A percentile compares a stretch with the other conserved stretches of the same genome.
Conservation (phyloP, 2,888 invertebrate species). For the Pseudanteris insignis region DNA sequence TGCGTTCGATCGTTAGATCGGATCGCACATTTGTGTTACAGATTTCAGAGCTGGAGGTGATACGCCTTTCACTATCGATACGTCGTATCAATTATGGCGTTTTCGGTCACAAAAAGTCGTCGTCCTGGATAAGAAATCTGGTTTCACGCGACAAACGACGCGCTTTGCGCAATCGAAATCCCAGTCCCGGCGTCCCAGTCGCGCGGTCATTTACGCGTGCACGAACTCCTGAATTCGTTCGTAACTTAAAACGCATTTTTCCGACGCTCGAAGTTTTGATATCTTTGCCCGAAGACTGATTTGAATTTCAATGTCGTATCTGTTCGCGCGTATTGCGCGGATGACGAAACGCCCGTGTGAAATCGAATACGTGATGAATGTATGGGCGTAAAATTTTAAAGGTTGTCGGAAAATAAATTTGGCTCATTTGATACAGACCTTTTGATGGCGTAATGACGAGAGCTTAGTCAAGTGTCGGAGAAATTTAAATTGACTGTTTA, state of each 20-base stretch:
- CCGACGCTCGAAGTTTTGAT: background rate
- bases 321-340: conserved; percentile 17
- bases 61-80: conserved; percentile 26
- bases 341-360: conserved; percentile 13
- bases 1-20: conserved; percentile 2
- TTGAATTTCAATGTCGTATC: conserved; percentile 35
- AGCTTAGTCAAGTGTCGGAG: no score
- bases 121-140: conserved; percentile 31
- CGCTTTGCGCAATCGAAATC: conserved; percentile 20
- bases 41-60: conserved; percentile 14
- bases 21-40: conserved; percentile 5
- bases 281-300: conserved; percentile 13
- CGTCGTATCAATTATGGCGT: conserved; percentile 23
- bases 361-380: conserved; percentile 31
- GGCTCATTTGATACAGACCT: no score
- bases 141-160: conserved; percentile 8
- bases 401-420: no score
- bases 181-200: background rate
- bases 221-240: background rate
- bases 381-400: no score
- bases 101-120: conserved; percentile 19
- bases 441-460: no score
- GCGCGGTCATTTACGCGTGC: no score
- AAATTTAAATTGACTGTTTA: no score
- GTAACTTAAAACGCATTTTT: conserved; percentile 7